Percentiles rank a stretch among this genome's conserved stretches.
Conservation (phyloP, 1,140 invertebrate genomes). For the Paraescarpia echinospica region DNA sequence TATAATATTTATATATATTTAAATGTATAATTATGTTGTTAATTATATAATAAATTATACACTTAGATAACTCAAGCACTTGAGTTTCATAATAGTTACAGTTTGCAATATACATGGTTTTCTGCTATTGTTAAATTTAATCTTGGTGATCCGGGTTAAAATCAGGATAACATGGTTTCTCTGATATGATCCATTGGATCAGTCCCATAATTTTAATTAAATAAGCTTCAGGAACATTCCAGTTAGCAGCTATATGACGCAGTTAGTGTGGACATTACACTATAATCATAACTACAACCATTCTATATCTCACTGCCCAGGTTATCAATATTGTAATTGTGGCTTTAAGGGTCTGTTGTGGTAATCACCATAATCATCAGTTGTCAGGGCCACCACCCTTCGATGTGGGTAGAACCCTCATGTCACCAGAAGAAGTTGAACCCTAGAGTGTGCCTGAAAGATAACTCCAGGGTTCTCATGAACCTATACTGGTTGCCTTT, state of each 20-base stretch:
- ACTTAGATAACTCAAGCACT: too few relatives aligned
- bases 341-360: neutral
- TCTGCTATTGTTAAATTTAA: neutral
- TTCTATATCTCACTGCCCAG: neutral
- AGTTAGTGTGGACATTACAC: neutral
- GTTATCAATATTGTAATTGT: neutral
- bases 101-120: neutral
- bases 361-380: neutral
- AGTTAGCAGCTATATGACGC: neutral
- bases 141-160: neutral
- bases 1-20: too few relatives aligned
- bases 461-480: neutral
- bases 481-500: neutral
- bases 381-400: too few relatives aligned
- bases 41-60: too few relatives aligned
- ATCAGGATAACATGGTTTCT: neutral
- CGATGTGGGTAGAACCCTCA: neutral
- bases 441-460: neutral
- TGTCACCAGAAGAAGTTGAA: neutral
- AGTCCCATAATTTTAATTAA: neutral
- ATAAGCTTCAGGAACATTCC: neutral
- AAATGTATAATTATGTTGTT: too few relatives aligned
- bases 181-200: neutral
- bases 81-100: neutral
- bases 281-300: neutral